These are phyloP conservation scores for Tyrannus savana DNA, from an alignment of 2,113 vertebrate genomes.

Conservation along the genomic window DNA sequence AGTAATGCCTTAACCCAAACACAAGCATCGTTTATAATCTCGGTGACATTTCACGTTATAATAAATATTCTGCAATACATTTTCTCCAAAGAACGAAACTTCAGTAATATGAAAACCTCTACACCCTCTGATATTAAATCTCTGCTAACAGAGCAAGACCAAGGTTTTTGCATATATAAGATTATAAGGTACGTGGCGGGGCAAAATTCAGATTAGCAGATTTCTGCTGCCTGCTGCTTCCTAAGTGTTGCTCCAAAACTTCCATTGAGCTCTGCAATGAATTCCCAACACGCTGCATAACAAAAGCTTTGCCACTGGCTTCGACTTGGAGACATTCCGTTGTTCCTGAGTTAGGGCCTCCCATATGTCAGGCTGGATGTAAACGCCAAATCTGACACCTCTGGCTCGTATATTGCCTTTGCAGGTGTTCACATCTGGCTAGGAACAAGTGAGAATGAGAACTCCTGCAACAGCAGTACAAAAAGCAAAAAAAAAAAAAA, in stretches of 20 bases:
- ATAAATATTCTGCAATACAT: background rate
- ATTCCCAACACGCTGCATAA: constrained; percentile 28
- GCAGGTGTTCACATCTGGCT: constrained; percentile 71
- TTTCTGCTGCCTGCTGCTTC: background rate
- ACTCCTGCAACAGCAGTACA: constrained; percentile 57
- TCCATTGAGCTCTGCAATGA: background rate
- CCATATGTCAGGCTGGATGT: constrained; percentile 30
- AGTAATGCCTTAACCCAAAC: background rate
- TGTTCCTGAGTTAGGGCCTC: constrained; percentile 52
- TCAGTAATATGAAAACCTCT: background rate
- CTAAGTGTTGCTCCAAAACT: background rate
- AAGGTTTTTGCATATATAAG: background rate
- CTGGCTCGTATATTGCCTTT: constrained; percentile 40
- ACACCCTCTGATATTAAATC: background rate
- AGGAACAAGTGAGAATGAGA: constrained; percentile 59
- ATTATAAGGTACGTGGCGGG: background rate
- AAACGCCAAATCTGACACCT: constrained; percentile 69
- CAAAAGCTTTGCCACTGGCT: constrained; percentile 46
- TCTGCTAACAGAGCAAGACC: background rate
- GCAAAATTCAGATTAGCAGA: constrained; percentile 1
- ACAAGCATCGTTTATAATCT: background rate
- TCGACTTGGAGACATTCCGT: constrained; percentile 29
- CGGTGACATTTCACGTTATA: background rate
- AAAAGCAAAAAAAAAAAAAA: constrained; percentile 32
- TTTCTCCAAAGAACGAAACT: background rate